A percentile compares a stretch with the other conserved stretches of the same genome.
Evolutionary conservation across 2,888 invertebrate species (phyloP).

Genomic region (Selenia dentaria): DNA sequence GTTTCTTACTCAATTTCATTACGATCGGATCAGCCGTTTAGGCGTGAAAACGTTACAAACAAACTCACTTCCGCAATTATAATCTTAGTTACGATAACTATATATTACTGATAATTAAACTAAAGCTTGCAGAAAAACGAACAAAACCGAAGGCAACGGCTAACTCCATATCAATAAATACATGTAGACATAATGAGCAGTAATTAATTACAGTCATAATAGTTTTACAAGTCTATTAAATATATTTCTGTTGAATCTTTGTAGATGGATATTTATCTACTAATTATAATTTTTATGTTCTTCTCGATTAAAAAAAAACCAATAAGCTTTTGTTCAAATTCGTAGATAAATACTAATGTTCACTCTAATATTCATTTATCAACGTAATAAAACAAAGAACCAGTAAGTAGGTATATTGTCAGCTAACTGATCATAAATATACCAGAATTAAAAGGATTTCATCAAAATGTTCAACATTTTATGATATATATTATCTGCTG

Average conservation of each 20-base stretch:
- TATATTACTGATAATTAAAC: too few relatives aligned
- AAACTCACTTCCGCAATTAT: too few relatives aligned
- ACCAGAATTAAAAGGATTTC: background rate
- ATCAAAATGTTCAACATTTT: background rate
- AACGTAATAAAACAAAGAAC: slow-evolving; percentile 12
- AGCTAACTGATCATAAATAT: slow-evolving; percentile 2
- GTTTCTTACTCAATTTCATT: too few relatives aligned
- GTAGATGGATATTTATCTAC: background rate
- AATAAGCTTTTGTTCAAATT: slow-evolving; percentile 9
- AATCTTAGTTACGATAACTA: too few relatives aligned
- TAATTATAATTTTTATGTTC: slow-evolving; percentile 9
- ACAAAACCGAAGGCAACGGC: too few relatives aligned
- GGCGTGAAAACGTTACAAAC: too few relatives aligned
- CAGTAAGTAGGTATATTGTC: slow-evolving; percentile 2
- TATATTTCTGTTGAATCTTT: background rate
- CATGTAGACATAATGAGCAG: too few relatives aligned
- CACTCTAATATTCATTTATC: slow-evolving; percentile 10
- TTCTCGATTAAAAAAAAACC: slow-evolving; percentile 1
- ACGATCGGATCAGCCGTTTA: too few relatives aligned
- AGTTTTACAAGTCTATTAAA: slow-evolving; percentile 19
- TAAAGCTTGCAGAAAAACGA: too few relatives aligned
- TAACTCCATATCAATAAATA: too few relatives aligned
- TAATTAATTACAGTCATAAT: slow-evolving; percentile 10
- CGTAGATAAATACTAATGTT: slow-evolving; percentile 1
- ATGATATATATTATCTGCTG: too few relatives aligned